Conservation (phyloP, 2,797 vertebrate genomes). For the Dryobates pubescens region DNA sequence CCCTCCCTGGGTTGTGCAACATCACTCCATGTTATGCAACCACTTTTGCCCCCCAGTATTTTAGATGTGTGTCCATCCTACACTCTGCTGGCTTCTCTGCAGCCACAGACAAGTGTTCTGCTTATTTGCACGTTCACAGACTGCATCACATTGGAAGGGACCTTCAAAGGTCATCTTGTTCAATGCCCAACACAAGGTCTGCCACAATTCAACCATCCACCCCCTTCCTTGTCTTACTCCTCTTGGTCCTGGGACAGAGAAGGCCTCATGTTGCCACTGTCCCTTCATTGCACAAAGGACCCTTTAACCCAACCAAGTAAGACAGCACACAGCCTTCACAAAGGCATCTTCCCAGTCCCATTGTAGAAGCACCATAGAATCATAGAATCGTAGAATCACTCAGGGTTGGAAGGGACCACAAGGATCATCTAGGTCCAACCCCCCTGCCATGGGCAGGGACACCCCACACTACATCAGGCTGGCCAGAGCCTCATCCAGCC, state of each 20-base stretch:
- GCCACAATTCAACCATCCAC: background rate
- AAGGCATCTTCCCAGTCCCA: background rate
- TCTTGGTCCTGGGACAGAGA: background rate
- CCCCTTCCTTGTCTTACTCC: background rate
- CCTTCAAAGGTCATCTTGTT: no score
- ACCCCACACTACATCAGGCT: no score
- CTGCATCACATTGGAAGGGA: no score
- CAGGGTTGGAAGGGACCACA: no score
- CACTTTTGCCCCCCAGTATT: background rate
- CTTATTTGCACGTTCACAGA: no score
- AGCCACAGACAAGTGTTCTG: background rate
- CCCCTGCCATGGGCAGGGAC: no score
- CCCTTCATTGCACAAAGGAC: background rate
- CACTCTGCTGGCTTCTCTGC: background rate
- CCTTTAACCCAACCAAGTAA: background rate
- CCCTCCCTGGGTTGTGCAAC: background rate
- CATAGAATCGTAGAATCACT: no score
- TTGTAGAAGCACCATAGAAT: background rate
- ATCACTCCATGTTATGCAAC: background rate
- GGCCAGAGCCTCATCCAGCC: no score
- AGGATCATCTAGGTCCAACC: no score
- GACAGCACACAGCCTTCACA: background rate
- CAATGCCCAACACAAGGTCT: background rate
- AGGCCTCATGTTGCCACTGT: background rate
- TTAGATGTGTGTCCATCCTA: background rate